Percentiles rank a stretch among this genome's conserved stretches.
Conservation (phyloP, 2,888 invertebrate species). For the Drosophila picticornis region DNA sequence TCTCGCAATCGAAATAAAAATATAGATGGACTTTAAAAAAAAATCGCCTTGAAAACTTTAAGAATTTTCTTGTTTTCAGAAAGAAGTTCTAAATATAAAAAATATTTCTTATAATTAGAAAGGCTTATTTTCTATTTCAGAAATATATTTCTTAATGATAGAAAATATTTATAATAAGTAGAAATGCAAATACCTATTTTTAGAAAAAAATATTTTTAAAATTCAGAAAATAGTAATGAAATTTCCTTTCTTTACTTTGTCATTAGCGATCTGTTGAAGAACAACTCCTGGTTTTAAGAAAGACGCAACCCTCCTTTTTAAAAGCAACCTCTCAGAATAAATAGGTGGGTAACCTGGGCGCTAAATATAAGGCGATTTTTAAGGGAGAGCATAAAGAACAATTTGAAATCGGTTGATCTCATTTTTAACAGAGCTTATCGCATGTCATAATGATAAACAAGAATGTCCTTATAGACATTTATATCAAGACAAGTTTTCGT, state of each 20-base stretch:
- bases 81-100: background rate
- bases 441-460: background rate
- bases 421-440: too few relatives aligned
- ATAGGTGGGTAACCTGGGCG: too few relatives aligned
- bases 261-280: too few relatives aligned
- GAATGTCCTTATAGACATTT: background rate
- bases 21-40: background rate
- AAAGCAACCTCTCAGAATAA: too few relatives aligned
- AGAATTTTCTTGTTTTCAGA: background rate
- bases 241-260: fast-evolving
- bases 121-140: background rate
- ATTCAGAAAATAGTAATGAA: background rate
- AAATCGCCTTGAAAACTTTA: background rate
- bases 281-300: too few relatives aligned
- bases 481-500: background rate
- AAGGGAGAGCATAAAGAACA: too few relatives aligned
- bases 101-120: background rate
- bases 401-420: too few relatives aligned
- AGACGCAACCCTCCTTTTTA: too few relatives aligned
- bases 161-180: background rate
- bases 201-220: background rate
- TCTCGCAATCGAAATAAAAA: background rate
- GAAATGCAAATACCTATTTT: background rate
- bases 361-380: too few relatives aligned
- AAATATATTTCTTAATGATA: background rate